These are phyloP conservation scores for Macrotrachela quadricornifera DNA, from an alignment of 1,140 invertebrate species.

Conservation along the genomic window DNA sequence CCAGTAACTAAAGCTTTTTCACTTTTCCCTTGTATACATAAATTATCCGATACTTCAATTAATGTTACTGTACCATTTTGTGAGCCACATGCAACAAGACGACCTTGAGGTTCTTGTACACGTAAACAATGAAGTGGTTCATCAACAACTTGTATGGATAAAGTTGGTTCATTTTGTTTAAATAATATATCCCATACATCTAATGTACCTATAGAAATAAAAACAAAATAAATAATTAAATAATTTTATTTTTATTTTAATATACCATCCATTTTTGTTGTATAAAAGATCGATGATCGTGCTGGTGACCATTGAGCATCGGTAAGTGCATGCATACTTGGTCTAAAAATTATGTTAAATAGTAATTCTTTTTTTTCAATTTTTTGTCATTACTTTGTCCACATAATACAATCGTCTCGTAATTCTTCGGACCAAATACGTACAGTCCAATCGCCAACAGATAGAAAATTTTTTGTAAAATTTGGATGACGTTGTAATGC, in stretches of 20 bases:
- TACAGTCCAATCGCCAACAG: slow-evolving; percentile 64
- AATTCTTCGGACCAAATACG: slow-evolving; percentile 73
- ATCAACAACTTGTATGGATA: slow-evolving; percentile 55
- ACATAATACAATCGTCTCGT: slow-evolving; percentile 64
- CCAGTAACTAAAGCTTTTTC: slow-evolving; percentile 64
- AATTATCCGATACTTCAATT: slow-evolving; percentile 59
- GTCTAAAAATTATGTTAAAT: slow-evolving; percentile 15
- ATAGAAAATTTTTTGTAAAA: slow-evolving; percentile 63
- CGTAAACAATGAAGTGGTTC: slow-evolving; percentile 38
- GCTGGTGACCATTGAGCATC: slow-evolving; percentile 71
- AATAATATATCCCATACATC: slow-evolving; percentile 66
- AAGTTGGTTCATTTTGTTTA: slow-evolving; percentile 57
- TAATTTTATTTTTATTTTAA: too few species aligned
- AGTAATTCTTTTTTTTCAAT: too few species aligned
- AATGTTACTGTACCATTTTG: slow-evolving; percentile 59
- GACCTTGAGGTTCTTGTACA: slow-evolving; percentile 41
- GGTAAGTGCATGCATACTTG: slow-evolving; percentile 35
- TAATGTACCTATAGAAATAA: slow-evolving; percentile 37
- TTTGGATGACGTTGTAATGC: slow-evolving; percentile 62
- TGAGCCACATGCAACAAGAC: slow-evolving; percentile 58
- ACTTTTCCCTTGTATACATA: slow-evolving; percentile 55
- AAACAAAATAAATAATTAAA: too few species aligned
- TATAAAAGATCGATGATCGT: slow-evolving; percentile 63
- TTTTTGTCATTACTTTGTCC: slow-evolving; percentile 50
- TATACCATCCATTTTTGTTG: slow-evolving; percentile 56